Conservation (phyloP, 2,797 vertebrate genomes). For the Rachycentron canadum region DNA sequence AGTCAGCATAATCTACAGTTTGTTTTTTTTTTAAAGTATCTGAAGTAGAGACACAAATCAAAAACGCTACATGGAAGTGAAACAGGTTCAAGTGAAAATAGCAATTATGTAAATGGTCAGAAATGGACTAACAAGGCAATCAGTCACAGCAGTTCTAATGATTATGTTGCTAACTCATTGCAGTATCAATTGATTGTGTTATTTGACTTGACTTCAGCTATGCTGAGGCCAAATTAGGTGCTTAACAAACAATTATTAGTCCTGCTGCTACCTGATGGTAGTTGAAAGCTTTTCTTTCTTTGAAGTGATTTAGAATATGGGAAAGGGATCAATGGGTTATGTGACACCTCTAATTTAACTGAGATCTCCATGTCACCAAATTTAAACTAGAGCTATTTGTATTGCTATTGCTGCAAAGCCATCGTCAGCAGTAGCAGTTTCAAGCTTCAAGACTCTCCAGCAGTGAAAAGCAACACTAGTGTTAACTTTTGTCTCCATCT, state of each 20-base stretch:
- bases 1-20: no score
- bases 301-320: conserved; percentile 13
- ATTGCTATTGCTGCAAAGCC: neutral
- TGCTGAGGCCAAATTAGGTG: conserved; percentile 48
- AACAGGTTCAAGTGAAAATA: conserved; percentile 17
- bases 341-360: conserved; percentile 14
- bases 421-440: neutral
- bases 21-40: neutral
- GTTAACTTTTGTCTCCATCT: neutral
- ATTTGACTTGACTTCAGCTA: conserved; percentile 43
- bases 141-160: conserved; percentile 43
- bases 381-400: neutral
- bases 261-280: conserved; percentile 39
- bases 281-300: conserved; percentile 32
- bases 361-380: neutral
- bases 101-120: conserved; percentile 13
- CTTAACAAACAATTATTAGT: conserved; percentile 63
- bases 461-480: no score
- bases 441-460: no score
- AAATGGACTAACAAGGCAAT: conserved; percentile 40
- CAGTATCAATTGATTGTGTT: conserved; percentile 46
- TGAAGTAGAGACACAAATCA: neutral
- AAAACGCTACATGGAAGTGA: neutral
- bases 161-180: conserved; percentile 36
- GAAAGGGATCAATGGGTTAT: conserved; percentile 8